Evolutionary conservation across 2,888 invertebrate genomes (phyloP).

Genomic region (Argyresthia goedartella): DNA sequence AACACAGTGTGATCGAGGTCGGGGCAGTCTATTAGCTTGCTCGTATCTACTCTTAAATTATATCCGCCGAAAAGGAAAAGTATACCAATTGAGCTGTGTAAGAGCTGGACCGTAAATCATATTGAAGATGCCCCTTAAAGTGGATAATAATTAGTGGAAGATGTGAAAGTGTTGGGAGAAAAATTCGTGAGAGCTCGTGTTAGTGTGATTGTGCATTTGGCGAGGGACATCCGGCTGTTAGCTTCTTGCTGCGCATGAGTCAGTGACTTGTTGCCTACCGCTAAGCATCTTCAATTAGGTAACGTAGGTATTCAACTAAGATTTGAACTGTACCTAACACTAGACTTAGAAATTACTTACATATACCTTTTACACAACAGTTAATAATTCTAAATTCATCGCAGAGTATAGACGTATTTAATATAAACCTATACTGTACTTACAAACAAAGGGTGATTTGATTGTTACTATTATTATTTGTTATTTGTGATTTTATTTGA

Average conservation of each 20-base stretch:
- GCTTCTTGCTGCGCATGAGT: conserved; percentile 11
- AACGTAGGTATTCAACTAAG: too few species aligned
- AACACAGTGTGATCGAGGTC: conserved; percentile 28
- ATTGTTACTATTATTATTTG: too few species aligned
- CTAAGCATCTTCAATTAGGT: too few species aligned
- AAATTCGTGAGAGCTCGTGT: conserved; percentile 68
- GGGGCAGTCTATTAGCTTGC: conserved; percentile 14
- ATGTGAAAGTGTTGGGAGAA: conserved; percentile 69
- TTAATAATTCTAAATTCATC: too few species aligned
- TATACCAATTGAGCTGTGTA: conserved; percentile 62
- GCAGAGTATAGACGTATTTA: too few species aligned
- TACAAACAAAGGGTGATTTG: too few species aligned
- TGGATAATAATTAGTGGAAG: conserved; percentile 71
- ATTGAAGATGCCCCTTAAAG: conserved; percentile 71
- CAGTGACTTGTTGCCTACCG: background rate
- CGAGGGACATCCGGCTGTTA: conserved; percentile 61
- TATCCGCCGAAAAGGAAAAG: conserved; percentile 60
- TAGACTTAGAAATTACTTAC: too few species aligned
- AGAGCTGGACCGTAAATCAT: conserved; percentile 67
- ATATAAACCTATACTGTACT: too few species aligned
- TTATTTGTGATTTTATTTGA: too few species aligned
- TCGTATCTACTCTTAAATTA: conserved; percentile 43
- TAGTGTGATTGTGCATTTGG: conserved; percentile 67
- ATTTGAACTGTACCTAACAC: too few species aligned
- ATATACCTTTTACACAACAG: too few species aligned